Conservation (phyloP, 2,888 invertebrate genomes). For the Eulithis prunata region DNA sequence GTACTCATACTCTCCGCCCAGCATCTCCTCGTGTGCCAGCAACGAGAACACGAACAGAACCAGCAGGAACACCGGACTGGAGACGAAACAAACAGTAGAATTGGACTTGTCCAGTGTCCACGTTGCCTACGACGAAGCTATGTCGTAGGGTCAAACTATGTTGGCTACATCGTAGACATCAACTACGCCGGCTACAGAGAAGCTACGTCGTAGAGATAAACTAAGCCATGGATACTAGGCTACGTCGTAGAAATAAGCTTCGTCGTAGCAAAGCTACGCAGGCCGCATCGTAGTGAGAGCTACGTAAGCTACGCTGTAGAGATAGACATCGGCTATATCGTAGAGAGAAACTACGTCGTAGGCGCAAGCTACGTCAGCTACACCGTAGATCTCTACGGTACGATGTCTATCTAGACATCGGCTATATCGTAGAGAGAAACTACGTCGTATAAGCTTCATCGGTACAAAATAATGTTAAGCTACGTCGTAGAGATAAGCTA, state of each 20-base stretch:
- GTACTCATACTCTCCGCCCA: constrained; percentile 89
- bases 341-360: neutral
- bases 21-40: constrained; percentile 91
- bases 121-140: too few relatives aligned
- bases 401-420: too few relatives aligned
- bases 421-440: too few relatives aligned
- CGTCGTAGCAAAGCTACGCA: too few relatives aligned
- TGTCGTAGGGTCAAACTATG: too few relatives aligned
- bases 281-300: too few relatives aligned
- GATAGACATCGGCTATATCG: neutral
- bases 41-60: constrained; percentile 94
- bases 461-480: too few relatives aligned
- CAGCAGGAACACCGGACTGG: constrained; percentile 92
- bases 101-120: neutral
- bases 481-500: too few relatives aligned
- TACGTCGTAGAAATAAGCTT: neutral
- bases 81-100: neutral
- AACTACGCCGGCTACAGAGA: neutral
- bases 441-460: too few relatives aligned
- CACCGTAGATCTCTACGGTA: constrained; percentile 4
- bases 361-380: too few relatives aligned
- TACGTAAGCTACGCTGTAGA: too few relatives aligned
- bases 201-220: neutral
- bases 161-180: neutral
- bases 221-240: neutral